Conservation (phyloP, 2,797 vertebrate species). For the Saxicola maurus region DNA sequence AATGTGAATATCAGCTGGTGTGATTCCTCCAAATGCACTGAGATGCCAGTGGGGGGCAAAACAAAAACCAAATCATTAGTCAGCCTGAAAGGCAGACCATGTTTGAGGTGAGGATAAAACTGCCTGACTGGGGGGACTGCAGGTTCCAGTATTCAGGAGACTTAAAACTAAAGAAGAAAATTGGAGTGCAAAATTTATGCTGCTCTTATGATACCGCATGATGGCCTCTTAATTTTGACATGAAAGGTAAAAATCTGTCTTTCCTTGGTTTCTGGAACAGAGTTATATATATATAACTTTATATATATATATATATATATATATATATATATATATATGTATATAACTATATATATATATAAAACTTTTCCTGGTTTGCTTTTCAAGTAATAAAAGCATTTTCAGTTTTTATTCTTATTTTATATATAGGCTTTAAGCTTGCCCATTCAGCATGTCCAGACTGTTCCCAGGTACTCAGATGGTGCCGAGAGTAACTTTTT, state of each 20-base stretch:
- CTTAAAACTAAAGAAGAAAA: not conserved
- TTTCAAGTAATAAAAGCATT: not conserved
- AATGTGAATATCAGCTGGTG: not conserved
- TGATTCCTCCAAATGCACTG: not conserved
- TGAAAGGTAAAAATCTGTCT: not conserved
- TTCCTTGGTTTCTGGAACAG: not conserved
- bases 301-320: not conserved
- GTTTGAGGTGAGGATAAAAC: not conserved
- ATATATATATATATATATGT: too few species aligned
- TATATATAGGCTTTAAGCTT: not conserved
- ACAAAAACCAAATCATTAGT: rapidly evolving
- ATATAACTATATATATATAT: not conserved
- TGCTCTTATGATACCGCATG: not conserved
- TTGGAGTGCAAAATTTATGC: not conserved
- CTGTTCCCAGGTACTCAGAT: not conserved
- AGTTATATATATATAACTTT: not conserved
- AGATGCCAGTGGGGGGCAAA: not conserved
- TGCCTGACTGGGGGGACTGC: not conserved
- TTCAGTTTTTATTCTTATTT: not conserved
- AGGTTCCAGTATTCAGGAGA: not conserved
- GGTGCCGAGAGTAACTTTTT: not conserved
- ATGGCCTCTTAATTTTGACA: not conserved
- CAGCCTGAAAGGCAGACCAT: not conserved
- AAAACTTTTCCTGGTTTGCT: not conserved
- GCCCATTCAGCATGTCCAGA: not conserved